Percentiles rank a stretch among this genome's conserved stretches.
Conservation (phyloP, 1,140 invertebrate genomes). For the Heliconius congener region DNA sequence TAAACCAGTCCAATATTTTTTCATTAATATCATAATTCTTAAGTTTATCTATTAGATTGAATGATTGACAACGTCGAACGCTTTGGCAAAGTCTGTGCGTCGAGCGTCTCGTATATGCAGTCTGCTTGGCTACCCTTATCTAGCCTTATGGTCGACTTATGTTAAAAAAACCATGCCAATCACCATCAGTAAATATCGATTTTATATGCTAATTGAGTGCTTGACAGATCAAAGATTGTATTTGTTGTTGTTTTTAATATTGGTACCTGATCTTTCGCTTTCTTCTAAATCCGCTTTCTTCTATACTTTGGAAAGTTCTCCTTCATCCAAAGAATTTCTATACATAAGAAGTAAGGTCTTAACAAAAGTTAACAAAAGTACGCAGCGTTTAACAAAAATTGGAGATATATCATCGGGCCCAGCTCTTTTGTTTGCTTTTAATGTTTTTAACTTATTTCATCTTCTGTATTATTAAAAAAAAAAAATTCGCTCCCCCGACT, state of each 20-base stretch:
- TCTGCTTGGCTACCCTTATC: slow-evolving; percentile 25
- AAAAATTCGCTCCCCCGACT: no score
- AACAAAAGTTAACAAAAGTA: slow-evolving; percentile 5
- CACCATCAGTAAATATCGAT: not conserved
- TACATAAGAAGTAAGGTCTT: slow-evolving; percentile 30
- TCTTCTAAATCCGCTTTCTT: slow-evolving; percentile 17
- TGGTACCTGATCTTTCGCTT: slow-evolving; percentile 3
- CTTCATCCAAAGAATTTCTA: slow-evolving; percentile 19
- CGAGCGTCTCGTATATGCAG: slow-evolving; percentile 20
- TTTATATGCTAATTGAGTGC: slow-evolving; percentile 18
- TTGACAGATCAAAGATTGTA: slow-evolving; percentile 26
- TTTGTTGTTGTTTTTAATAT: slow-evolving; percentile 36
- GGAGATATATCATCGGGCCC: slow-evolving; percentile 38
- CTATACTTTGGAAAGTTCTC: slow-evolving; percentile 26
- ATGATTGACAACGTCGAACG: slow-evolving; percentile 36
- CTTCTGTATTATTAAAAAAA: no score
- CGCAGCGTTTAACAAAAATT: slow-evolving; percentile 32
- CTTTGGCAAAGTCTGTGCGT: slow-evolving; percentile 13
- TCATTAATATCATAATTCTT: slow-evolving; percentile 20
- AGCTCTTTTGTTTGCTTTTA: no score
- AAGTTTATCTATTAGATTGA: slow-evolving; percentile 22
- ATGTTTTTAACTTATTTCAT: no score
- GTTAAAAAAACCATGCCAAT: no score
- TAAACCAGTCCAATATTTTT: slow-evolving; percentile 14
- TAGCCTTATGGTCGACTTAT: no score